Conservation (phyloP, 1,140 invertebrate genomes). For the Sitophilus oryzae region DNA sequence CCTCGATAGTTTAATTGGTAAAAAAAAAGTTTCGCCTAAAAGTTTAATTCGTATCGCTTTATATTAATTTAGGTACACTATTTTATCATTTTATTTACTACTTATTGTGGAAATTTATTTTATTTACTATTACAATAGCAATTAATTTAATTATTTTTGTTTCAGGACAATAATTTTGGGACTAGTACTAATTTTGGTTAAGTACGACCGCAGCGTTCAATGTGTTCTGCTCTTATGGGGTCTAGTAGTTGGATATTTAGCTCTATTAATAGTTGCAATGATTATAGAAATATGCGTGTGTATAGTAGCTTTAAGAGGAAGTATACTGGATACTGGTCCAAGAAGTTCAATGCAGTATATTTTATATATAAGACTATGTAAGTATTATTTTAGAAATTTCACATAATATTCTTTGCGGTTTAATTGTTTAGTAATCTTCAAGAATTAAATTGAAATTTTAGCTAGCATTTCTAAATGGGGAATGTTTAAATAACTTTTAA, state of each 20-base stretch:
- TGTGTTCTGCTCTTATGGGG: conserved; percentile 60
- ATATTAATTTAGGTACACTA: too few species aligned
- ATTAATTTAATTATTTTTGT: conserved; percentile 29
- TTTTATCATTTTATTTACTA: too few species aligned
- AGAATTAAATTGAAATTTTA: too few species aligned
- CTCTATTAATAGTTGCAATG: conserved; percentile 58
- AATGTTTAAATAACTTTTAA: too few species aligned
- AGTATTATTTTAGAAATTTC: conserved; percentile 11
- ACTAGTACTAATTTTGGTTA: conserved; percentile 53
- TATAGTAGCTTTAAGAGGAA: conserved; percentile 71
- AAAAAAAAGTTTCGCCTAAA: too few species aligned
- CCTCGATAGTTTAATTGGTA: too few species aligned
- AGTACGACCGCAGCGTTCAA: conserved; percentile 55
- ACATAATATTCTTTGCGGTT: too few species aligned
- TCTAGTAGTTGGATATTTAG: conserved; percentile 66
- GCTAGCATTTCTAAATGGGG: too few species aligned
- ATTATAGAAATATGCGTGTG: conserved; percentile 68
- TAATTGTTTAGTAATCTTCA: too few species aligned
- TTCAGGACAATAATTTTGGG: conserved; percentile 54
- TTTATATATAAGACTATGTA: conserved; percentile 75
- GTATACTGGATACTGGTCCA: conserved; percentile 70
- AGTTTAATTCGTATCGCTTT: too few species aligned
- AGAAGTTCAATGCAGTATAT: conserved; percentile 74
- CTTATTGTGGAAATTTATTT: too few species aligned
- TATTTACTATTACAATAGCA: neutral